Base-by-base conservation (phyloP, 2,797 vertebrate species). In the Astyanax mexicanus region DNA sequence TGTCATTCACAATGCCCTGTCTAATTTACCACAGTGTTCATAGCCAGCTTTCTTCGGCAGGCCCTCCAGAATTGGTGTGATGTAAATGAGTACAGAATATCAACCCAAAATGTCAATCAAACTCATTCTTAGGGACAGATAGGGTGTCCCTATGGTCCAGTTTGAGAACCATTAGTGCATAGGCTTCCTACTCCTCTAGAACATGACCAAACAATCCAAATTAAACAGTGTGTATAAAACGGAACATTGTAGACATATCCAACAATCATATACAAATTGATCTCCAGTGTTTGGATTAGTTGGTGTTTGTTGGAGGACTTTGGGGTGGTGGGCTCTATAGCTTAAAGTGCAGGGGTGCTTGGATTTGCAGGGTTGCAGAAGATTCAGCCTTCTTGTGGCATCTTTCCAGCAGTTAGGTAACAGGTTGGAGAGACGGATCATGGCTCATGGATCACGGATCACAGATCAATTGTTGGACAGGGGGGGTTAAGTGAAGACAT, bases 401-500 rank as follows among this genome's bases (percentile, higher is more conserved):
- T n/a, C 37, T 60, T 12, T 6, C 29, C 32, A 17, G n/a, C 2
- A 38, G 6, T 58, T 61, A 37, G 23, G 40, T 32, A 72, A 66
- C 17, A 49, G 23, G 29, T 60, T 58, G 13, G 42, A 6, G 2
- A 45, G 23, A 44, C 0, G 17, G 60, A 42, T 45, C 54, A 12
- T 0, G 17, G 60, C 42, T 45, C 54, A 64, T 0, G 17, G 60
- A 42, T 45, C 54, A 64, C n/a, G 10, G 58, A 40, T 44, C 37
- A 13, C 17, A 11, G 42, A 23, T 70, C 42, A 64, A 32, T 68
- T 57, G 38, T 38, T 37, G 52, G 45, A 44, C n/a, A n/a, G 25
- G 6, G 49, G 49, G 13, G 40, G 9, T 29, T 58, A 42, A 45
- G 40, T 37, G 13, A 61, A 61, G 49, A 64, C 60, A 52, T 19